Conservation (phyloP, 1,140 invertebrate genomes). For the Neotoxoptera formosana region DNA sequence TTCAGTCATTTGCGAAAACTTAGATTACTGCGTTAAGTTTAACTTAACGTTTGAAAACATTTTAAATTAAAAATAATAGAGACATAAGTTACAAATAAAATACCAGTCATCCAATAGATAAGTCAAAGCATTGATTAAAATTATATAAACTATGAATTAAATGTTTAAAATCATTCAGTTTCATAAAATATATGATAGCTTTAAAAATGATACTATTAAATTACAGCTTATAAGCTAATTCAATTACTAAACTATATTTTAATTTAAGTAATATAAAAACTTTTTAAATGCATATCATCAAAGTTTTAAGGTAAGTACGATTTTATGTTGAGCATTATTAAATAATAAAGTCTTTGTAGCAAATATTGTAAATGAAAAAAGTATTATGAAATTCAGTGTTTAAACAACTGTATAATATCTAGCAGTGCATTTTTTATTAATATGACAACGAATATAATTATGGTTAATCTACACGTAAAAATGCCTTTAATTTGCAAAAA, state of each 20-base stretch:
- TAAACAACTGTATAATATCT: neutral
- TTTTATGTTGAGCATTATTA: neutral
- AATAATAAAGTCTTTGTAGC: neutral
- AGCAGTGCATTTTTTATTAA: neutral
- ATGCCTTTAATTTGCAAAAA: neutral
- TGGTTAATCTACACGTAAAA: neutral
- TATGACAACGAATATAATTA: neutral
- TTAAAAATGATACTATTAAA: neutral
- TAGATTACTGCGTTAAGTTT: too few species aligned
- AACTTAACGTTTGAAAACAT: too few species aligned
- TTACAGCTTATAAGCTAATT: neutral
- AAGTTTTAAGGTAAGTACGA: neutral
- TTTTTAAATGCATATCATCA: neutral
- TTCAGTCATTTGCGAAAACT: too few species aligned
- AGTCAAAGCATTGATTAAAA: too few species aligned
- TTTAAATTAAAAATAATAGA: too few species aligned
- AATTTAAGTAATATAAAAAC: constrained; percentile 3
- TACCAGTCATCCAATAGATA: too few species aligned
- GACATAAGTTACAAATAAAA: too few species aligned
- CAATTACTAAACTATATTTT: neutral
- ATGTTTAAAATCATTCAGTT: neutral
- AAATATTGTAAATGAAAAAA: neutral
- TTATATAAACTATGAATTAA: neutral
- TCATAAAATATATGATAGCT: neutral
- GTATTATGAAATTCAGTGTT: neutral